phyloP scores from a whole-genome alignment of 2,113 vertebrate genomes.

The Holacanthus passer region DNA sequence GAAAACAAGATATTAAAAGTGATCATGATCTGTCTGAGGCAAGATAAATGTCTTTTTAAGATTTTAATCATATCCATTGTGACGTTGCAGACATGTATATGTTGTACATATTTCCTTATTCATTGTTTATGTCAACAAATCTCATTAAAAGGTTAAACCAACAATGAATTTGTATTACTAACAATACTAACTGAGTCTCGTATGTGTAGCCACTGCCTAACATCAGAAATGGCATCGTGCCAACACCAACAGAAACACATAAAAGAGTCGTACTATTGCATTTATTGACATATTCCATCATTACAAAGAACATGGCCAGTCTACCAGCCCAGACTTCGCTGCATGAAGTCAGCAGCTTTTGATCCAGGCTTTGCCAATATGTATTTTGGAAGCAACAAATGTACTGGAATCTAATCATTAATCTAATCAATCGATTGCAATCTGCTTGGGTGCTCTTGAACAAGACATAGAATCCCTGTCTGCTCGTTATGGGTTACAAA shows the following conservation, averaged over 20 bases:
- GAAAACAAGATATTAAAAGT: too few relatives aligned
- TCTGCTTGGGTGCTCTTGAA: not conserved
- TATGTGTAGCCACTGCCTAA: not conserved
- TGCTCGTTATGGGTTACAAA: not conserved
- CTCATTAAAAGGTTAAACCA: not conserved
- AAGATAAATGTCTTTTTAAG: too few relatives aligned
- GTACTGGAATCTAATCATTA: not conserved
- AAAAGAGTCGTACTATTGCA: not conserved
- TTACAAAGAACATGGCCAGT: not conserved
- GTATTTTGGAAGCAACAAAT: not conserved
- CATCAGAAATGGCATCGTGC: not conserved
- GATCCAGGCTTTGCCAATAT: not conserved
- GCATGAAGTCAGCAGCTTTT: not conserved
- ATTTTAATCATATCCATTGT: too few relatives aligned
- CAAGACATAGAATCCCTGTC: not conserved
- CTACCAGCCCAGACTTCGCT: not conserved
- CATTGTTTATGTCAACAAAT: not conserved
- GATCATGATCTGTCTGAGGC: too few relatives aligned
- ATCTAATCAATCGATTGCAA: not conserved
- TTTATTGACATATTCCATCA: not conserved
- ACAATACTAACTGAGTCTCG: too few relatives aligned
- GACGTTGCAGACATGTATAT: not conserved
- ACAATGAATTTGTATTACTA: not conserved
- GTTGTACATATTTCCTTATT: not conserved
- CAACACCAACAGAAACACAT: not conserved